Percentiles rank a stretch among this genome's conserved stretches.
phyloP scores from a whole-genome alignment of 1,140 invertebrate species.

The Holcopasites calliopsidis region DNA sequence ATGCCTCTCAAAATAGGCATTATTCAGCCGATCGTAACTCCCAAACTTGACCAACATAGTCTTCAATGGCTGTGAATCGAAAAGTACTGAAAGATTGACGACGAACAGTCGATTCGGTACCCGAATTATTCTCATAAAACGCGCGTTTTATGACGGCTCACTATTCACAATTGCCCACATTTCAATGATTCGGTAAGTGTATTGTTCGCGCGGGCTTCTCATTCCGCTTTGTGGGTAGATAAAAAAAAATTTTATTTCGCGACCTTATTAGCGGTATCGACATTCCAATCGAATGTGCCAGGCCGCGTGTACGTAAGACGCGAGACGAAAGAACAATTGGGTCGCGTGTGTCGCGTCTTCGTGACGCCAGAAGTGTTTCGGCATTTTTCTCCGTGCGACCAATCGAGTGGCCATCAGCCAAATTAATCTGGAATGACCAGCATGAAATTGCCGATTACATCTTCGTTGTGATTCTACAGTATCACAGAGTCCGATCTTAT shows the following conservation, averaged over 20 bases:
- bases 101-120: not conserved
- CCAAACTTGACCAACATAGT: not conserved
- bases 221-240: too few relatives aligned
- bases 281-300: not conserved
- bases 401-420: not conserved
- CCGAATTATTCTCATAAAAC: not conserved
- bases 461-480: too few relatives aligned
- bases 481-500: not conserved
- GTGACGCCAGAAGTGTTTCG: slow-evolving; percentile 25
- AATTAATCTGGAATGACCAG: slow-evolving; percentile 28
- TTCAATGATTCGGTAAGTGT: not conserved
- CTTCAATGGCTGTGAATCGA: not conserved
- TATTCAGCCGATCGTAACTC: not conserved
- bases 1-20: not conserved
- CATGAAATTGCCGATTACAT: slow-evolving; percentile 24
- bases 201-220: too few relatives aligned
- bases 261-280: not conserved
- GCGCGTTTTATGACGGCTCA: too few relatives aligned
- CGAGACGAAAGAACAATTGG: slow-evolving; percentile 28
- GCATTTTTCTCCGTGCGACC: slow-evolving; percentile 25
- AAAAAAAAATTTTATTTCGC: not conserved
- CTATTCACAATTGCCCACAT: too few relatives aligned
- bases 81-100: not conserved
- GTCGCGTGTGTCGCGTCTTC: slow-evolving; percentile 33
- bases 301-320: not conserved